These are phyloP conservation scores for Dolichopus griseipennis DNA, from an alignment of 2,888 invertebrate species.

Conservation along the genomic window DNA sequence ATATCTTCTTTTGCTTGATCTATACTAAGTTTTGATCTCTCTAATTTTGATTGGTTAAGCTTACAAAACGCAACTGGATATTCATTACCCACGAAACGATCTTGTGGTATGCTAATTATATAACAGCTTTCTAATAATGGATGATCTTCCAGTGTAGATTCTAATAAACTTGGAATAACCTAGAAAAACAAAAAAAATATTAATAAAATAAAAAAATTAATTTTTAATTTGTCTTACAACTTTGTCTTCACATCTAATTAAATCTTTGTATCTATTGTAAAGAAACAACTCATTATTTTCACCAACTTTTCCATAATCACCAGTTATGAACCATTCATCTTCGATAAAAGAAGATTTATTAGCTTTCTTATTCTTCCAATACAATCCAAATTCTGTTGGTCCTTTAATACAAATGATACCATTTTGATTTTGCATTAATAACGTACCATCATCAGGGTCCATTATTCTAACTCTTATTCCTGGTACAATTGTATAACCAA, in stretches of 20 bases:
- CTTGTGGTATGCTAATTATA: conserved; percentile 16
- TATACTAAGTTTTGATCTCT: not conserved
- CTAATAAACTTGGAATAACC: conserved; percentile 12
- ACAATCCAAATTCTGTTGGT: conserved; percentile 7
- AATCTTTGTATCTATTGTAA: conserved; percentile 9
- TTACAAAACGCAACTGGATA: conserved; percentile 9
- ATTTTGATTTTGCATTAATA: conserved; percentile 11
- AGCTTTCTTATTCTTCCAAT: conserved; percentile 12
- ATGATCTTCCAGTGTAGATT: conserved; percentile 7
- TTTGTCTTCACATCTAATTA: not conserved
- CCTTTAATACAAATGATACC: conserved; percentile 16
- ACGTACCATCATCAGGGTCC: conserved; percentile 10
- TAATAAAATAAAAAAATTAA: too few species aligned
- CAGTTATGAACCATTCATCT: conserved; percentile 11
- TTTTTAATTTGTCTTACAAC: not conserved
- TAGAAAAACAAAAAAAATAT: not conserved
- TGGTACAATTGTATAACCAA: not conserved
- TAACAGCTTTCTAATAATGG: conserved; percentile 8
- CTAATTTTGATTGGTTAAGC: not conserved
- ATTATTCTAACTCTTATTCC: not conserved
- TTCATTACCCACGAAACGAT: conserved; percentile 8
- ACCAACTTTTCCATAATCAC: conserved; percentile 14
- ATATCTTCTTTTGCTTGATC: not conserved
- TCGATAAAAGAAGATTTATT: not conserved
- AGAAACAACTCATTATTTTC: not conserved